Evolutionary conservation across 2,888 invertebrate genomes (phyloP), one percentile per base, ranked within the genome.

Genomic region (Bombyx huttoni): DNA sequence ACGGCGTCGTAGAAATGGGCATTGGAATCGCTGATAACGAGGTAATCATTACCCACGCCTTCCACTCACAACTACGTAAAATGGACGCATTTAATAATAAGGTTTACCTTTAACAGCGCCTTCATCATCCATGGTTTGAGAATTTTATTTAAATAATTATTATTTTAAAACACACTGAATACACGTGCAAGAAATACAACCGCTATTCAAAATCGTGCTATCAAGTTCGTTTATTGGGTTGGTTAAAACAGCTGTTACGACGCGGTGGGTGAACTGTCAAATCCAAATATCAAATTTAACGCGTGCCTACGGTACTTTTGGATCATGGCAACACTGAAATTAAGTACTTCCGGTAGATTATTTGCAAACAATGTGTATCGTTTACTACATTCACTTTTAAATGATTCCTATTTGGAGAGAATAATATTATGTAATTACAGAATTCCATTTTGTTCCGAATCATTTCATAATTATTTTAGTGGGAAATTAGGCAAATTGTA

Each of bases 161-260:
- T 52, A 58, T 53, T 51, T 58, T 51, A 53, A 24, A 24, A 12
- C 54, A 58, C 56, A 62, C 59, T 51, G 52, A 48, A 54, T 73
- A 75, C 84, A 85, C 84, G 84, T 85, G 85, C 63, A 65, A 61
- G 59, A 63, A 66, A 67, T 61, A 62, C 54, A 62, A 64, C 63
- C 47, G 57, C 64, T 67, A 72, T 70, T 73, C 67, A 67, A 77
- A 76, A 72, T 67, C 62, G 65, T 65, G 68, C 61, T 71, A 69
- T 72, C 70, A 64, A 24, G n/a, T 24, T 24, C 24, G 24, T 24
- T 67, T 65, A 67, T 62, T 62, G 67, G 65, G 73, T 73, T 65
- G 66, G 71, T 64, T 68, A 65, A 76, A 84, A 80, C 86, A 86
- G 85, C 85, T 86, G 85, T 85, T 84, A 61, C 70, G 82, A 84